A percentile compares a stretch with the other conserved stretches of the same genome.
These are phyloP conservation scores for Marmota flaviventris DNA, from an alignment of 2,113 vertebrate species.

Conservation along the genomic window DNA sequence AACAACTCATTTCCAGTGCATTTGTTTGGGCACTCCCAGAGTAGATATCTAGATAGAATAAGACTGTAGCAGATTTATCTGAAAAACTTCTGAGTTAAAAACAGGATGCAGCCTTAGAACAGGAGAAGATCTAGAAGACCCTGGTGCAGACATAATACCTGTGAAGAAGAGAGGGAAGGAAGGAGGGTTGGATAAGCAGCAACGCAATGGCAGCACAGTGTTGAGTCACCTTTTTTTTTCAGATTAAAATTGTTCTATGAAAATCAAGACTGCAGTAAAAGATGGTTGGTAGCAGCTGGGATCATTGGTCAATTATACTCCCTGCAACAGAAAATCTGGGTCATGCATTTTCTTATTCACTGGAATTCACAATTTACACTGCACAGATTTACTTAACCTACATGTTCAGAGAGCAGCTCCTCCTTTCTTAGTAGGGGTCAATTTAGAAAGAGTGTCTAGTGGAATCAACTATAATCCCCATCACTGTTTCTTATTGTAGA, in stretches of 20 bases:
- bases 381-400: background rate
- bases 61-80: background rate
- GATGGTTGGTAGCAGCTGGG: background rate
- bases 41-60: background rate
- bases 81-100: background rate
- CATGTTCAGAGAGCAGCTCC: background rate
- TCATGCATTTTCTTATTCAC: background rate
- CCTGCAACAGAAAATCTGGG: background rate
- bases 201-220: background rate
- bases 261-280: background rate
- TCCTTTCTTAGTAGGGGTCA: background rate
- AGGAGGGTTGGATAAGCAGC: background rate
- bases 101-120: background rate
- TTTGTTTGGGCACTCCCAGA: background rate
- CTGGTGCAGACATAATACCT: too few relatives aligned
- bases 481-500: background rate
- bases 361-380: background rate
- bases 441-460: background rate
- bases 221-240: background rate
- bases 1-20: background rate
- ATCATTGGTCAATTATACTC: background rate
- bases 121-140: background rate
- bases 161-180: background rate
- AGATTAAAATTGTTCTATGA: background rate
- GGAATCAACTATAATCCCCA: background rate